Conservation (phyloP, 2,888 invertebrate species). For the Mythimna lalbum region DNA sequence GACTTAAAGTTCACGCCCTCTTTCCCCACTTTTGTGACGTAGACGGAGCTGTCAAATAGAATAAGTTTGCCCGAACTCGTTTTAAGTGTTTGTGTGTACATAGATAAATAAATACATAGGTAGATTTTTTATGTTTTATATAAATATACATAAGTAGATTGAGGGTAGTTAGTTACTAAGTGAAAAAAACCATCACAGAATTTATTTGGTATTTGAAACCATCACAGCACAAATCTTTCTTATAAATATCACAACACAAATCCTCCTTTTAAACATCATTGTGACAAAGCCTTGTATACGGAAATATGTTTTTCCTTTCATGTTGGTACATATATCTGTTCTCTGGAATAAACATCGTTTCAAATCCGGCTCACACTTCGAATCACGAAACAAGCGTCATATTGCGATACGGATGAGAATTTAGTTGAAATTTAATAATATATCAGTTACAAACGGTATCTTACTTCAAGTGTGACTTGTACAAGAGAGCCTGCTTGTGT, state of each 20-base stretch:
- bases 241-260: neutral
- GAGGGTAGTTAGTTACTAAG: no score
- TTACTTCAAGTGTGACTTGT: slow-evolving; percentile 24
- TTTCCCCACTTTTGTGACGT: no score
- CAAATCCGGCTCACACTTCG: slow-evolving; percentile 59
- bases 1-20: no score
- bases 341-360: slow-evolving; percentile 9
- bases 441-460: slow-evolving; percentile 64
- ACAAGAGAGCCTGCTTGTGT: slow-evolving; percentile 11
- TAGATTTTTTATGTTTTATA: no score
- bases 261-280: neutral
- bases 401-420: slow-evolving; percentile 69
- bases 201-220: neutral
- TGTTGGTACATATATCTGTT: neutral
- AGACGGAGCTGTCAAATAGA: no score
- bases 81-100: no score
- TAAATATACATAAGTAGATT: no score
- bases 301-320: neutral
- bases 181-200: no score
- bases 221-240: no score
- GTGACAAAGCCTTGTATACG: neutral
- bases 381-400: slow-evolving; percentile 70
- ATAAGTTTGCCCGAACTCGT: no score
- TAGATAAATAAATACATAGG: no score
- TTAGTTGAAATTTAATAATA: slow-evolving; percentile 66